A percentile compares a stretch with the other conserved stretches of the same genome.
Conservation (phyloP, 2,113 vertebrate species). For the Charadrius vociferus region DNA sequence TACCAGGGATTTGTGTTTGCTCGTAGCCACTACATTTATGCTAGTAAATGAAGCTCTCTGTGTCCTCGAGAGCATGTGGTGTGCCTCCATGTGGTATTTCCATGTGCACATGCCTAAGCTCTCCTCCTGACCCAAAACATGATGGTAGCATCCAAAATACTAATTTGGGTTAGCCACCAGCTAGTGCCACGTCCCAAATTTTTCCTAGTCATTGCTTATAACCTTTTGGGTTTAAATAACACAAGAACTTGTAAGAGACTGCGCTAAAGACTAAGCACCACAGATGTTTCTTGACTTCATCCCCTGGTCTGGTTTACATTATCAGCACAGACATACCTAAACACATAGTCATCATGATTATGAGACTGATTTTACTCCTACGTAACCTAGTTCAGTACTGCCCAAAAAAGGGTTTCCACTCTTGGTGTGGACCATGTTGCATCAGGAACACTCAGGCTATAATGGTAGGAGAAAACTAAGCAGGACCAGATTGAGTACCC, state of each 20-base stretch:
- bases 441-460: neutral
- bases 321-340: neutral
- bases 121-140: neutral
- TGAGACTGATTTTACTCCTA: neutral
- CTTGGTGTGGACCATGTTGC: neutral
- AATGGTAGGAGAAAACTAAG: neutral
- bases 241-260: neutral
- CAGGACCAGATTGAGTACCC: neutral
- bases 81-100: neutral
- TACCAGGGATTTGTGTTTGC: neutral
- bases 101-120: neutral
- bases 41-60: neutral
- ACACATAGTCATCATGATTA: neutral
- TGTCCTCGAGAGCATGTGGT: neutral
- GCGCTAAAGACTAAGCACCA: neutral
- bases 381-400: neutral
- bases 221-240: neutral
- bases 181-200: neutral
- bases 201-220: neutral
- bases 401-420: neutral
- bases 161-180: neutral
- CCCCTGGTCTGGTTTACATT: neutral
- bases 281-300: neutral
- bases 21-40: neutral
- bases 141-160: neutral